A percentile compares a stretch with the other conserved stretches of the same genome.
phyloP scores from a whole-genome alignment of 2,113 vertebrate genomes.

The Macaca nemestrina region DNA sequence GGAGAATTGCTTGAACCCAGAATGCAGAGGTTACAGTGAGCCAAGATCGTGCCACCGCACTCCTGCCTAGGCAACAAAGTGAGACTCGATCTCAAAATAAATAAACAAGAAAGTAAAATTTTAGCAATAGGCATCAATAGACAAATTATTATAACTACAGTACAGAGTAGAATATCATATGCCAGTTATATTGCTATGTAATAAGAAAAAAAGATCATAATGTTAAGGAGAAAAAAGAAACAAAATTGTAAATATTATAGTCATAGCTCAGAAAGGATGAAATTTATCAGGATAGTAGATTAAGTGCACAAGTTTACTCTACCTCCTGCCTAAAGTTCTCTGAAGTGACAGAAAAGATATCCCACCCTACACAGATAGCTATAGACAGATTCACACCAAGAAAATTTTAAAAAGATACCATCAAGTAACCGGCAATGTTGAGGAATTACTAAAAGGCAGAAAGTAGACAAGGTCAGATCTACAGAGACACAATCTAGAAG shows the following conservation, averaged over 20 bases:
- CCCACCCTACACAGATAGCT: neutral
- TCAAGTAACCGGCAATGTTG: neutral
- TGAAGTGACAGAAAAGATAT: neutral
- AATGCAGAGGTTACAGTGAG: too few relatives aligned
- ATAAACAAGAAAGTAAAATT: neutral
- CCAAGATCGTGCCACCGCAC: too few relatives aligned
- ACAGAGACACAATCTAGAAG: neutral
- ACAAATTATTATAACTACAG: neutral
- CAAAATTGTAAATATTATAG: neutral
- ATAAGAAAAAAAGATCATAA: slow-evolving; percentile 18
- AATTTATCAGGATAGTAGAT: neutral
- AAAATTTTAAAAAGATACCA: neutral
- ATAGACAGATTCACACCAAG: neutral
- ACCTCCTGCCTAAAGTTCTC: neutral
- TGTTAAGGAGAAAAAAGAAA: neutral
- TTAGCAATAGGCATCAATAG: neutral
- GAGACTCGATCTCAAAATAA: too few relatives aligned
- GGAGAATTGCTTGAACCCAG: too few relatives aligned
- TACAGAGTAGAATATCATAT: neutral
- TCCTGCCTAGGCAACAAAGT: too few relatives aligned
- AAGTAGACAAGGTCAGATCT: neutral
- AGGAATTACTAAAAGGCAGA: slow-evolving; percentile 11
- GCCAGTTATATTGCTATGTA: neutral
- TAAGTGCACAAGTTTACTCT: neutral
- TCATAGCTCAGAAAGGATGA: neutral